Conservation (phyloP, 2,797 vertebrate species). For the Loris lydekkerianus region DNA sequence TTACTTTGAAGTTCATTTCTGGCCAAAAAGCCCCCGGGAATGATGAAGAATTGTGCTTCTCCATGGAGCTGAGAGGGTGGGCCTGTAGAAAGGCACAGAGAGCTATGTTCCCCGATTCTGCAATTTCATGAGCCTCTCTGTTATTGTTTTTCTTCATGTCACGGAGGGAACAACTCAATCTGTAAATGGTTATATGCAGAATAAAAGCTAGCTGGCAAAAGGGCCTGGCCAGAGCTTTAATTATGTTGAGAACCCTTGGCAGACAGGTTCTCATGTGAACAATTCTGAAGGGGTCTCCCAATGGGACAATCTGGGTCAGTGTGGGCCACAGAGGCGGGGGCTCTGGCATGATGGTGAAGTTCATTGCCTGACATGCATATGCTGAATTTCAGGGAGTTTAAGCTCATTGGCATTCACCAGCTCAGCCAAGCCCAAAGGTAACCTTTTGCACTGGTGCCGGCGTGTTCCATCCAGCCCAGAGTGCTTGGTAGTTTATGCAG, state of each 20-base stretch:
- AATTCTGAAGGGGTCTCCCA: neutral
- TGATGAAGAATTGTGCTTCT: neutral
- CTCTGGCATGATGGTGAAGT: neutral
- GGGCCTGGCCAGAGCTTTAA: conserved; percentile 6
- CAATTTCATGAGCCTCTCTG: conserved; percentile 6
- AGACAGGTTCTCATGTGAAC: neutral
- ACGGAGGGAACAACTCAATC: neutral
- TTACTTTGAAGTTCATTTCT: conserved; percentile 74
- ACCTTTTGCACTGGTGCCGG: conserved; percentile 14
- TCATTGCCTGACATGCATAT: neutral
- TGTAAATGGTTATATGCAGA: conserved; percentile 40
- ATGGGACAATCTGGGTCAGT: neutral
- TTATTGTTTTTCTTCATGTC: conserved; percentile 41
- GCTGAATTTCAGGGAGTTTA: neutral
- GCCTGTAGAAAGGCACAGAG: neutral
- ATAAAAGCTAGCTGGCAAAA: conserved; percentile 11
- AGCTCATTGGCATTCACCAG: conserved; percentile 46
- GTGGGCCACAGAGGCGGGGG: neutral
- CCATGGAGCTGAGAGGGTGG: neutral
- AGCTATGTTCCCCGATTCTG: conserved; percentile 22
- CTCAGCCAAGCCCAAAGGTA: conserved; percentile 35
- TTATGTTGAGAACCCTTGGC: neutral
- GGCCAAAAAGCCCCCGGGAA: conserved; percentile 4
- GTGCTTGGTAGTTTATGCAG: conserved; percentile 2
- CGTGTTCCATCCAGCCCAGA: neutral